Conservation (phyloP, 1,140 invertebrate species). For the Cardiocondyla obscurior region DNA sequence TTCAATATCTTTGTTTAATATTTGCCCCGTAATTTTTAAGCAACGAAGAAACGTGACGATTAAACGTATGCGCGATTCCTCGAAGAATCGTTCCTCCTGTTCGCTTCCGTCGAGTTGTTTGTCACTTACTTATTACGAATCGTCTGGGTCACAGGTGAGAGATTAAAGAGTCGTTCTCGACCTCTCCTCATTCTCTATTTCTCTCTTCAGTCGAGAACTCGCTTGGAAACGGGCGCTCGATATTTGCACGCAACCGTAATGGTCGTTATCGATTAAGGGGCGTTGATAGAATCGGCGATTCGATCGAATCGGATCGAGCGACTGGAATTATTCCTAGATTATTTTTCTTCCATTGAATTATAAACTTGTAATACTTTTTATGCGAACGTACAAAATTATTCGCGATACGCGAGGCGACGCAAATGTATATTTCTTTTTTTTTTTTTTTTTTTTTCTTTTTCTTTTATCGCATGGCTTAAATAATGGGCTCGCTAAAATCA, state of each 20-base stretch:
- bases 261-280: constrained; percentile 4
- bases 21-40: not conserved
- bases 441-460: not conserved
- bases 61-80: not conserved
- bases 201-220: constrained; percentile 38
- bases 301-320: not conserved
- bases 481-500: constrained; percentile 72
- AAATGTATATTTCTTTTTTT: not conserved
- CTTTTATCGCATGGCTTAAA: not conserved
- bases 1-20: too few relatives aligned
- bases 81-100: not conserved
- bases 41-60: not conserved
- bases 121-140: constrained; percentile 65
- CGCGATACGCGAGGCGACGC: too few relatives aligned
- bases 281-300: constrained; percentile 4
- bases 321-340: not conserved
- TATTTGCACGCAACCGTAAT: constrained; percentile 10
- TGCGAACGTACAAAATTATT: not conserved
- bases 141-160: constrained; percentile 74
- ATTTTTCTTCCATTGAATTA: too few relatives aligned
- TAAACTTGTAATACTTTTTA: not conserved
- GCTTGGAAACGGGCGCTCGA: constrained; percentile 40
- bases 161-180: constrained; percentile 67
- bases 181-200: constrained; percentile 3
- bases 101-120: constrained; percentile 40